Evolutionary conservation across 2,888 invertebrate genomes (phyloP).

Genomic region (Drosophila mercatorum): DNA sequence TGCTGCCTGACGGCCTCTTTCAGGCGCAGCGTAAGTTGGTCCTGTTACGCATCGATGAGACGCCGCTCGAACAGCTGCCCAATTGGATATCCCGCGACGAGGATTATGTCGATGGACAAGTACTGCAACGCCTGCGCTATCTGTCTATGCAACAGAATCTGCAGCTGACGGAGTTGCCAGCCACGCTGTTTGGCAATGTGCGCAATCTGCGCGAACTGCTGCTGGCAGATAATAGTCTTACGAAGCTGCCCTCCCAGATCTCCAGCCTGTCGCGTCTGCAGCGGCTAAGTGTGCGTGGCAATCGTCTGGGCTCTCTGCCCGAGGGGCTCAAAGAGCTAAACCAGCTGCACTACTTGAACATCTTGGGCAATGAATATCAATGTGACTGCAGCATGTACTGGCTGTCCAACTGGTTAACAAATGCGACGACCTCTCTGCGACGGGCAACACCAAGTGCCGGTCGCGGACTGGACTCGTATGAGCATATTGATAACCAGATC

Average conservation of each 20-base stretch:
- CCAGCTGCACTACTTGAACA: conserved; percentile 87
- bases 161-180: conserved; percentile 87
- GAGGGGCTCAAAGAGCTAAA: conserved; percentile 88
- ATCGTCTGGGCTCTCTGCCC: conserved; percentile 90
- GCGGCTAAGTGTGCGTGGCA: conserved; percentile 89
- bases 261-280: conserved; percentile 85
- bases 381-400: conserved; percentile 95
- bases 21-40: conserved; percentile 87
- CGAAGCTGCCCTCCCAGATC: conserved; percentile 85
- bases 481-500: conserved; percentile 78
- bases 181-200: conserved; percentile 87
- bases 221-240: conserved; percentile 89
- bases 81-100: conserved; percentile 86
- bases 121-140: conserved; percentile 87
- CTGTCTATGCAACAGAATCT: conserved; percentile 88
- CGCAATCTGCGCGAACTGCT: conserved; percentile 87
- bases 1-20: conserved; percentile 87
- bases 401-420: conserved; percentile 88
- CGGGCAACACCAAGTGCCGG: conserved; percentile 84
- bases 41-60: conserved; percentile 88
- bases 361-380: conserved; percentile 91
- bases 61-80: conserved; percentile 87
- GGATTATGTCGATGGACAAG: conserved; percentile 69
- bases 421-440: conserved; percentile 58
- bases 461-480: conserved; percentile 46